A percentile compares a stretch with the other conserved stretches of the same genome.
Evolutionary conservation across 2,797 vertebrate species (phyloP).

Genomic region (Myiotriccus ornatus): DNA sequence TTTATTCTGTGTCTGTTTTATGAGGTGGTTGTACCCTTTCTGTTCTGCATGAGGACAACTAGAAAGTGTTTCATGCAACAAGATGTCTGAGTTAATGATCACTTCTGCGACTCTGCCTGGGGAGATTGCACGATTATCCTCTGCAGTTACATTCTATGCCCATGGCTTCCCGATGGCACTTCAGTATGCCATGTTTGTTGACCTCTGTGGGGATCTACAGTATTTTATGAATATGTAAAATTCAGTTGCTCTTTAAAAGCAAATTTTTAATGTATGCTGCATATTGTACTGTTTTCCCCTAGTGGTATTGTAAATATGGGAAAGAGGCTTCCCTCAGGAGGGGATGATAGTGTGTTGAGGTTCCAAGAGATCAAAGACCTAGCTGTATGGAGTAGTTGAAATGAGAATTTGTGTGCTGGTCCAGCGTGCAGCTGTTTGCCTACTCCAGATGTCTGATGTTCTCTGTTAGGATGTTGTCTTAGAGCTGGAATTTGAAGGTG

Average conservation of each 20-base stretch:
- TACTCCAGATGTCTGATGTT: not conserved
- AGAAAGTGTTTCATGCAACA: not conserved
- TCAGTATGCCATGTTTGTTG: not conserved
- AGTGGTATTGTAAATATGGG: not conserved
- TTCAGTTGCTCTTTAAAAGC: not conserved
- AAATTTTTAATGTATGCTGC: not conserved
- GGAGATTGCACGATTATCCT: not conserved
- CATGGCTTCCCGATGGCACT: not conserved
- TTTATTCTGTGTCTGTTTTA: not conserved
- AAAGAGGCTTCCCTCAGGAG: not conserved
- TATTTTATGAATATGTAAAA: not conserved
- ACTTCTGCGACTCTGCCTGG: not conserved
- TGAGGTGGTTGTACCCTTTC: not conserved
- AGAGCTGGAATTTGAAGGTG: constrained; percentile 94
- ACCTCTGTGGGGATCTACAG: not conserved
- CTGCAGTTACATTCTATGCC: not conserved
- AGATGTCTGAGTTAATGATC: not conserved
- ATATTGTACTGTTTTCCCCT: not conserved
- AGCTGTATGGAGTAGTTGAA: not conserved
- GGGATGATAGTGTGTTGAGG: not conserved
- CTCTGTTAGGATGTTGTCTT: constrained; percentile 89
- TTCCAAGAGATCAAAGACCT: not conserved
- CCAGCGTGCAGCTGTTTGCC: not conserved
- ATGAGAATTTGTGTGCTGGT: not conserved
- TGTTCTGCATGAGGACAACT: not conserved